Evolutionary conservation across 1,140 invertebrate species (phyloP).

Genomic region (Drosophila insularis): DNA sequence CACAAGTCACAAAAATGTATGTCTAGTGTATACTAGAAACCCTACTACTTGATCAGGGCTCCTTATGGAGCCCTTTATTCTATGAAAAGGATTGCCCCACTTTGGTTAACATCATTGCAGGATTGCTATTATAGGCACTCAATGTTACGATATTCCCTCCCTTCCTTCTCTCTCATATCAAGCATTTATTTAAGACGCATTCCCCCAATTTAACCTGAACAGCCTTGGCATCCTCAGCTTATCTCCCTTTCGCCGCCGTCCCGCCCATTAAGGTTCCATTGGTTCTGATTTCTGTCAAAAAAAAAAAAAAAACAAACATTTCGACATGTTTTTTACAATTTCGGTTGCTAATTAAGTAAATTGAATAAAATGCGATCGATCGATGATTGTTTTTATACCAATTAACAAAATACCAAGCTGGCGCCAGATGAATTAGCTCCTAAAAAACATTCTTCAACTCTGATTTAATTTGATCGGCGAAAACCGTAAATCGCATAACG

Average conservation of each 20-base stretch:
- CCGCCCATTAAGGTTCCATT: slow-evolving; percentile 12
- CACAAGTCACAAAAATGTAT: too few species aligned
- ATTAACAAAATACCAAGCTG: slow-evolving; percentile 66
- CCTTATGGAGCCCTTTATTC: too few species aligned
- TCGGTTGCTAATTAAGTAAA: slow-evolving; percentile 66
- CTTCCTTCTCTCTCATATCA: too few species aligned
- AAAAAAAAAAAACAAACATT: slow-evolving; percentile 44
- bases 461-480: slow-evolving; percentile 1
- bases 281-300: slow-evolving; percentile 13
- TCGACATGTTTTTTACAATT: slow-evolving; percentile 45
- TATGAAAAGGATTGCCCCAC: too few species aligned
- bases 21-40: too few species aligned
- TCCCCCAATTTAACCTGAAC: background rate
- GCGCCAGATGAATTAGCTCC: slow-evolving; percentile 71
- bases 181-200: background rate
- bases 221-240: background rate
- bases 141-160: too few species aligned
- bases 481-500: background rate
- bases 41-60: too few species aligned
- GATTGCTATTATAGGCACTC: too few species aligned
- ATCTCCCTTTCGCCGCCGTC: background rate
- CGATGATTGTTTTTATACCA: slow-evolving; percentile 42
- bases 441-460: slow-evolving; percentile 9
- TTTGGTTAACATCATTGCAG: too few species aligned
- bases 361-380: slow-evolving; percentile 64